Evolutionary conservation across 37 sponge, comb jelly and placozoan species (phyloP), one percentile per base, ranked within the genome.

Genomic region (Mnemiopsis leidyi): DNA sequence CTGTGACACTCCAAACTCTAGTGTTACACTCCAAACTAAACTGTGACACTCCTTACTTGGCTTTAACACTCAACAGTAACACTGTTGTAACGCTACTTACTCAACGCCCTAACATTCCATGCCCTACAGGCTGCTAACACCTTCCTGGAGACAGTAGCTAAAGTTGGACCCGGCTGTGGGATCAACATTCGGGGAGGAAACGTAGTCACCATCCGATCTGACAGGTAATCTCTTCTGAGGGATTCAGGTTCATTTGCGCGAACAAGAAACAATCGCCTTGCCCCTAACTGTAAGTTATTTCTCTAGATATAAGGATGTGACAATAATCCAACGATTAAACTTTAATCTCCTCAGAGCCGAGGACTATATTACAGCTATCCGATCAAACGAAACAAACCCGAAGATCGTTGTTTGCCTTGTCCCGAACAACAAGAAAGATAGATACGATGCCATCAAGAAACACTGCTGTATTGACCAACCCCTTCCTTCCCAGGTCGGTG

Each of bases 401-500:
- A 38, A 79, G 76, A 9, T 79, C 35, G 90, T 93, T 24, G 83
- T 67, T 0, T 83, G 88, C 21, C 36, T 93, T 16, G 35, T 93
- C 9, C 38, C 94, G 25, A 85, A 35, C 36, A 90, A 93, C 71
- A 82, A 36, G 36, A 93, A 93, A 83, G 71, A 93, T 24, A 2
- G 71, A 30, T 93, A 93, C 82, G 94, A 93, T 39, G 88, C 94
- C 69, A 93, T 93, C 88, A 93, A 93, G 94, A 88, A 85, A 28
- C 73, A 79, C 25, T 93, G 93, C 82, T 93, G 93, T 36, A 75
- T 93, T n/a, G 93, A 93, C 23, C 69, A 38, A 29, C 93, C 93
- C 1, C 24, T 85, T 0, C 90, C 90, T 39, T 85, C 90, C 5
- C 90, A 85, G 90, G 90, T 85, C n/a, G n/a, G n/a, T n/a, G n/a